Base-by-base conservation (phyloP, 2,888 invertebrate species). In the Neoaliturus tenellus region DNA sequence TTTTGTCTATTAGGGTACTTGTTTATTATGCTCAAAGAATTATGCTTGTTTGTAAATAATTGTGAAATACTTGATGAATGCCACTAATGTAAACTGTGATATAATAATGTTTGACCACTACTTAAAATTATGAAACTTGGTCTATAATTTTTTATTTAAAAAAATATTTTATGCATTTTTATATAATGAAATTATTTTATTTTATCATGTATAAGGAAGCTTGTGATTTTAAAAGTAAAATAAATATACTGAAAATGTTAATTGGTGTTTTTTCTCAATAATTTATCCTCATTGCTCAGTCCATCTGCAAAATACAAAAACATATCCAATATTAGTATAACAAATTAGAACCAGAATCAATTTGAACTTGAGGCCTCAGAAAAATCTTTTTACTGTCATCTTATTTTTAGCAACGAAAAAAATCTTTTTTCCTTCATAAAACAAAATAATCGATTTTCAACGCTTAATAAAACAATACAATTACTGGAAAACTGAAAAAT, bases 21-120 rank as follows among this genome's bases (percentile, higher is more conserved):
- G 12, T 28, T 62, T 8, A 14, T 3, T 14, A 62, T 28, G 31
- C 28, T 62, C 62, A 62, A 62, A 31, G 62, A 28, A 17, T 1
- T 51, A 58, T 23, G 8, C 31, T 28, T 62, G 62, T 31, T 3
- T 31, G 0, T 62, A 62, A 31, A 23, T 23, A 62, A 31, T 28
- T 62, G 25, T 62, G 20, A 25, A 55, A 23, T 23, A 62, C 5
- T 12, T n/a, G n/a, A n/a, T n/a, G n/a, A n/a, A n/a, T n/a, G n/a
- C n/a, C n/a, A n/a, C n/a, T 12, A 58, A 62, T 62, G 31, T 62
- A 17, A 62, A 62, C 62, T 62, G 62, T 62, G 62, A 62, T 62
- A 62, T 14, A 31, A 62, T 62, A 62, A 62, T 62, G 31, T 25
- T 62, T 31, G 28, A 62, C 31, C 31, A 8, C 62, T 62, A 28